Evolutionary conservation across 2,797 vertebrate genomes (phyloP).

Genomic region (Lemur catta): DNA sequence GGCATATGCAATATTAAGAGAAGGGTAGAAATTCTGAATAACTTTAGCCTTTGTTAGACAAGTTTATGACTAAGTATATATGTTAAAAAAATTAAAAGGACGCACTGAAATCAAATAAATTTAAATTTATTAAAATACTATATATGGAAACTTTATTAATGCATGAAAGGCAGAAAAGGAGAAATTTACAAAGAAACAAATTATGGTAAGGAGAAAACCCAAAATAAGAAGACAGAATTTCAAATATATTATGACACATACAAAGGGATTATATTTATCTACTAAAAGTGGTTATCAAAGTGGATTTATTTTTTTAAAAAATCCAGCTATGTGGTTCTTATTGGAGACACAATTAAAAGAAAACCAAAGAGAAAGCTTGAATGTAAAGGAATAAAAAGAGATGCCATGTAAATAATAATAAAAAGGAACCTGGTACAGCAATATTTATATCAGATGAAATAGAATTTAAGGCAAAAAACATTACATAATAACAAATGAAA

Average conservation of each 20-base stretch:
- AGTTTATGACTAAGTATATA: background rate
- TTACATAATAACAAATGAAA: background rate
- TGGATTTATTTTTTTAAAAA: background rate
- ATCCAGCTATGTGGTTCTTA: background rate
- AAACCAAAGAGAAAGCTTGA: background rate
- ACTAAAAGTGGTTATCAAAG: background rate
- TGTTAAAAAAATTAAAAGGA: background rate
- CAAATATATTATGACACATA: background rate
- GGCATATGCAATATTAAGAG: background rate
- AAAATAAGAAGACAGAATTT: background rate
- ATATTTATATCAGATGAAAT: background rate
- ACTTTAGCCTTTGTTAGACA: background rate
- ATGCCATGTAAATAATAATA: background rate
- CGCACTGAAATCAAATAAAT: background rate
- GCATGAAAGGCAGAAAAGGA: background rate
- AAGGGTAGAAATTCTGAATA: background rate
- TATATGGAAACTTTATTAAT: background rate
- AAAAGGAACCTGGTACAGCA: background rate
- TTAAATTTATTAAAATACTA: constrained; percentile 7
- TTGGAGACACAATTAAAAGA: background rate
- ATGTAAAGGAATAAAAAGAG: background rate
- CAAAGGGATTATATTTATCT: background rate
- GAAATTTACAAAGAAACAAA: background rate
- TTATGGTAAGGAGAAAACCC: background rate
- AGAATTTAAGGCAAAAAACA: background rate